Conservation (phyloP, 35 echinoderm and acorn worm species). For the Acanthaster planci region DNA sequence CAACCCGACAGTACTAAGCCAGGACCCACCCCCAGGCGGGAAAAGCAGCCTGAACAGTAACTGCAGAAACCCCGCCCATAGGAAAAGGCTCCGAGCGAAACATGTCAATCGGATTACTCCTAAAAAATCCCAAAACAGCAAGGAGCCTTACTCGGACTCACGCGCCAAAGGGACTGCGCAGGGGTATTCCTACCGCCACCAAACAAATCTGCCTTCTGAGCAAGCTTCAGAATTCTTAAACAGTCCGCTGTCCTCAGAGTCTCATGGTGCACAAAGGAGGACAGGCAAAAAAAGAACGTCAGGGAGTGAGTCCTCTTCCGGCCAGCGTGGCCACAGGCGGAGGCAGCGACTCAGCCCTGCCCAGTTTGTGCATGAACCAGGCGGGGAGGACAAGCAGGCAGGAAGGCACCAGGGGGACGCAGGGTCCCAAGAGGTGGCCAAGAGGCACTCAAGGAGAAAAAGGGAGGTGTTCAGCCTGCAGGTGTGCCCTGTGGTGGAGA, state of each 20-base stretch:
- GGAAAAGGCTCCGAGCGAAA: background rate
- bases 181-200: background rate
- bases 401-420: background rate
- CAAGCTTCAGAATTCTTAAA: constrained; percentile 1
- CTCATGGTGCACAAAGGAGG: background rate
- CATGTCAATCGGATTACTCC: background rate
- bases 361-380: background rate
- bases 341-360: background rate
- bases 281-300: too few relatives aligned
- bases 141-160: background rate
- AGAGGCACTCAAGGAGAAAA: constrained; percentile 19
- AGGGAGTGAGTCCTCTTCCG: too few relatives aligned
- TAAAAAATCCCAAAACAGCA: background rate
- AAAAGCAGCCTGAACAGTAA: background rate
- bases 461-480: constrained; percentile 11
- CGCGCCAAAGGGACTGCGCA: background rate
- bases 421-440: background rate
- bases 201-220: background rate
- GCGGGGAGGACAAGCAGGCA: background rate
- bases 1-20: background rate
- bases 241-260: background rate
- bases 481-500: constrained; percentile 36
- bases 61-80: too few relatives aligned
- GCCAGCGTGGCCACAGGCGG: background rate
- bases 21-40: background rate